Evolutionary conservation across 23 tunicate species (phyloP), one percentile per base, ranked within the genome.

Genomic region (Halocynthia roretzi): DNA sequence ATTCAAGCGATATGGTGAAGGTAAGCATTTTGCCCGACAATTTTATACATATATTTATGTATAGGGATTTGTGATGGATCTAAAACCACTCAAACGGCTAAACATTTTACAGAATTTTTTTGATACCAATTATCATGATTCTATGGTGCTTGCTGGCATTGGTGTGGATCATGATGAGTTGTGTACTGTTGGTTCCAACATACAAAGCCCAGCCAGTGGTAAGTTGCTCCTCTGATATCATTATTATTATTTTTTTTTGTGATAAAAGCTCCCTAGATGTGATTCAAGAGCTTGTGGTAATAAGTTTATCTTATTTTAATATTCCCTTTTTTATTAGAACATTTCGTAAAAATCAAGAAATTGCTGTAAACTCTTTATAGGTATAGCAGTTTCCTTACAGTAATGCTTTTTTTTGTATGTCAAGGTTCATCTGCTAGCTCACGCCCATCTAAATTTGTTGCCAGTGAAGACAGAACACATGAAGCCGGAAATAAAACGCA

Each of bases 111-210:
- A 74, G 63, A 64, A 74, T 21, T 74, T 74, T 54, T 80, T 82
- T 61, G 9, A 80, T 12, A 54, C 83, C 6, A 14, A 67, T 12
- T 92, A 56, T 58, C 50, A 60, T 6, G 50, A 60, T 50, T 86
- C 86, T 75, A 79, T 92, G 87, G 92, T 86, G 51, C 81, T 92
- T 40, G 87, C 79, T 78, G 92, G 87, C 23, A 18, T 82, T 68
- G 98, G 98, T 11, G 81, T 92, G 8, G 70, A 72, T 60, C 98
- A 86, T n/a, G 80, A 75, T 12, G 87, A 71, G 54, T 61, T 92
- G 6, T 51, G 68, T 8, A 85, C 82, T 23, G 77, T 80, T 53
- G 96, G 86, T 8, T 31, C 44, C 44, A 31, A 31, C 44, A 31
- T 31, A 31, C 44, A 31, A 31, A 31, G 44, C 44, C 44, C 44